A percentile compares a stretch with the other conserved stretches of the same genome.
Conservation (phyloP, 2,113 vertebrate genomes). For the Zootoca vivipara region DNA sequence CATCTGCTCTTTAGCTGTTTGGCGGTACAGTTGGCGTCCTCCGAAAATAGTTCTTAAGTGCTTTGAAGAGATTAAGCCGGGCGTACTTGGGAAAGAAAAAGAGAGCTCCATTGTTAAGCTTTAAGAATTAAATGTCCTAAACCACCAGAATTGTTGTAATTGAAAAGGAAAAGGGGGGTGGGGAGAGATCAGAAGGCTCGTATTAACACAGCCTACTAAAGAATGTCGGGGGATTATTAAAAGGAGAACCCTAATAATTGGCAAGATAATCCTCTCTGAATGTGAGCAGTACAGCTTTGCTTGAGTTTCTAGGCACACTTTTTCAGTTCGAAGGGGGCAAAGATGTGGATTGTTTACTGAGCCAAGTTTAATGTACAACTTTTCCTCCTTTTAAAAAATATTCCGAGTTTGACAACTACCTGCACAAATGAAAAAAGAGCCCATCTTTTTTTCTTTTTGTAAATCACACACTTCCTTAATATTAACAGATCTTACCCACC, state of each 20-base stretch:
- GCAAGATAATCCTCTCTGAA: not conserved
- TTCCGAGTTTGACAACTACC: not conserved
- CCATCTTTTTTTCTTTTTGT: not conserved
- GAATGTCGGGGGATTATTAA: not conserved
- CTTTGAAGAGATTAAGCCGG: conserved; percentile 8
- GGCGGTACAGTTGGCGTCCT: conserved; percentile 46
- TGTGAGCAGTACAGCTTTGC: not conserved
- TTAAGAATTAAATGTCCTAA: conserved; percentile 39
- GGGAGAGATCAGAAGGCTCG: not conserved
- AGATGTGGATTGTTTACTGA: not conserved
- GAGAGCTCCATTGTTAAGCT: conserved; percentile 26
- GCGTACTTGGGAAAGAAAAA: not conserved
- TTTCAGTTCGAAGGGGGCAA: not conserved
- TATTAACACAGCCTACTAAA: not conserved
- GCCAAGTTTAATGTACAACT: not conserved
- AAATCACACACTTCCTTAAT: not conserved
- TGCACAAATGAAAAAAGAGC: not conserved
- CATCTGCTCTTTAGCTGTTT: conserved; percentile 10
- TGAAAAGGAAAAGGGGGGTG: not conserved
- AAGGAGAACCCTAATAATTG: not conserved
- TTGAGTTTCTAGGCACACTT: not conserved
- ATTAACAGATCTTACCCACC: not conserved
- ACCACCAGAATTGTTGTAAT: conserved; percentile 9
- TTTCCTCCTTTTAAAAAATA: not conserved
- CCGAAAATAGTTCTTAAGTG: conserved; percentile 38